Percentiles rank a stretch among this genome's conserved stretches.
Evolutionary conservation across 2,888 invertebrate species (phyloP).

Genomic region (Hartigia nigra): DNA sequence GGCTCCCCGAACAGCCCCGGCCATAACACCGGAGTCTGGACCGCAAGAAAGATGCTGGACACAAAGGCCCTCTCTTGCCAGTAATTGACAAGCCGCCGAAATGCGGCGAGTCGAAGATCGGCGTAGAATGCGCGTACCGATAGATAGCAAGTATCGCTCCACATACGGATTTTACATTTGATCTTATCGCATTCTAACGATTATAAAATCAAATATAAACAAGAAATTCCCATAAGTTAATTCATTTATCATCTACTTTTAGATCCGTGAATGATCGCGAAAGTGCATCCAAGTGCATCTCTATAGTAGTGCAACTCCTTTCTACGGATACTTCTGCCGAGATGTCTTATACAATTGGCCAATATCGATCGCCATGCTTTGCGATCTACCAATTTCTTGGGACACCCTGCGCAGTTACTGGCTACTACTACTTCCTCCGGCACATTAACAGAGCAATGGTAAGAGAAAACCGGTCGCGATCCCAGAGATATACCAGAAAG

Average conservation of each 20-base stretch:
- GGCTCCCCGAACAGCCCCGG: background rate
- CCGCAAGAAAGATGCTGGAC: conserved; percentile 8
- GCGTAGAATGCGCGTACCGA: background rate
- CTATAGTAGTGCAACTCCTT: background rate
- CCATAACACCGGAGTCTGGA: background rate
- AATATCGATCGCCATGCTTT: background rate
- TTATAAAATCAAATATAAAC: background rate
- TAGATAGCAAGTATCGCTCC: background rate
- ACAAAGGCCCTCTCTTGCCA: conserved; percentile 7
- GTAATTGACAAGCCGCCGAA: conserved; percentile 6
- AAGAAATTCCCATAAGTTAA: background rate
- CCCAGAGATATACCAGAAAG: background rate
- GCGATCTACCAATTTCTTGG: background rate
- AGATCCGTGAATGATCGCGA: conserved; percentile 1
- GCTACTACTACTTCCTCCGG: conserved; percentile 3
- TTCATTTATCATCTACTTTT: background rate
- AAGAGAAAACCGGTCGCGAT: background rate
- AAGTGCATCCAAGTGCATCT: background rate
- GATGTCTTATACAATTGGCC: background rate
- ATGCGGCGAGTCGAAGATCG: background rate
- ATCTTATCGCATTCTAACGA: background rate
- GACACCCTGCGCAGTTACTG: background rate
- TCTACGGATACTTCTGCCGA: background rate
- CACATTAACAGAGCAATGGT: conserved; percentile 5
- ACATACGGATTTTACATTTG: background rate